These are phyloP conservation scores for Machaerirhynchus nigripectus DNA, from an alignment of 2,113 vertebrate species.

Conservation along the genomic window DNA sequence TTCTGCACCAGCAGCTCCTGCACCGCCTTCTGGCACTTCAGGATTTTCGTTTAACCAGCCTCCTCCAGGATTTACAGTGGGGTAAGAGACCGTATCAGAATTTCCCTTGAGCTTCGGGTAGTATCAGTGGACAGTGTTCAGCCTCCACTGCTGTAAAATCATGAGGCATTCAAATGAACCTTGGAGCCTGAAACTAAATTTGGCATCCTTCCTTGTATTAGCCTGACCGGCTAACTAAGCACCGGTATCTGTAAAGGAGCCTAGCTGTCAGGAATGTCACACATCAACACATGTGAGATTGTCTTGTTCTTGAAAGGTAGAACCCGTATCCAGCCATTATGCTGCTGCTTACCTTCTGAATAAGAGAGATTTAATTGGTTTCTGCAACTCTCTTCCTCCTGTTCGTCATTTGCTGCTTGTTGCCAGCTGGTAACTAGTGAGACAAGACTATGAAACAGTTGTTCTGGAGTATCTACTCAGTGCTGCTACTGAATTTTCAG, in stretches of 20 bases:
- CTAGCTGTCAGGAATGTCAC: not conserved
- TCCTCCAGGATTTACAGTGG: slow-evolving; percentile 78
- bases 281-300: not conserved
- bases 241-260: not conserved
- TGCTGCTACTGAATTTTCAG: slow-evolving; percentile 25
- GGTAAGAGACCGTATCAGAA: slow-evolving; percentile 72
- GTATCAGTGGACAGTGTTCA: not conserved
- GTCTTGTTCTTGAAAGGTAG: not conserved
- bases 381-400: slow-evolving; percentile 16
- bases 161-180: not conserved
- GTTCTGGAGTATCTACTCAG: slow-evolving; percentile 6
- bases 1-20: slow-evolving; percentile 66
- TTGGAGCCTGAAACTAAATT: not conserved
- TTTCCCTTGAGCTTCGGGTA: not conserved
- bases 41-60: slow-evolving; percentile 80
- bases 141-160: not conserved
- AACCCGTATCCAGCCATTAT: not conserved
- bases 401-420: not conserved
- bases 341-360: not conserved
- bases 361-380: not conserved
- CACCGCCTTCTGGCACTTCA: slow-evolving; percentile 73
- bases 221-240: not conserved
- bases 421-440: slow-evolving; percentile 22
- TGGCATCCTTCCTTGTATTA: not conserved
- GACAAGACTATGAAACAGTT: not conserved